These are phyloP conservation scores for Hydrochoerus hydrochaeris DNA, from an alignment of 2,113 vertebrate species.

Conservation along the genomic window DNA sequence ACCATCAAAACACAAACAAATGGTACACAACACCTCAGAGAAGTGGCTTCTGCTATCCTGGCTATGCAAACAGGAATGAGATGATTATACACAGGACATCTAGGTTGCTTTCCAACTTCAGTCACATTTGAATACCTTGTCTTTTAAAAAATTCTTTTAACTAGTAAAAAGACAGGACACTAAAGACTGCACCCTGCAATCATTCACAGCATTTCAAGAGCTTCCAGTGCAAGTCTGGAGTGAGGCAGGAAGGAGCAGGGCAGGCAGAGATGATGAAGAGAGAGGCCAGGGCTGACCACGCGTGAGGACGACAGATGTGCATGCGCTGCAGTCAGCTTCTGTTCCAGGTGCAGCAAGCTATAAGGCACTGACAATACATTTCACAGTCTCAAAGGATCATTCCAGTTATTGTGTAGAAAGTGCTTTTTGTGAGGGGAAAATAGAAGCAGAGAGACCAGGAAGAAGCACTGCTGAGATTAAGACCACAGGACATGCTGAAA, in stretches of 20 bases:
- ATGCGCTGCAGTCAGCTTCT: rapidly evolving
- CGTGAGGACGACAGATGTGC: neutral
- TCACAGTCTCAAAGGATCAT: neutral
- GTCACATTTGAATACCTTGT: neutral
- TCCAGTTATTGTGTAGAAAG: neutral
- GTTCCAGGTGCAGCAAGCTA: neutral
- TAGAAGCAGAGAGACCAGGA: neutral
- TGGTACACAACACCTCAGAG: rapidly evolving
- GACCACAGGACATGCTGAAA: neutral
- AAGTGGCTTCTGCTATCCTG: neutral
- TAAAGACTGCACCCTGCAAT: neutral
- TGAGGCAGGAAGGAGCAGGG: neutral
- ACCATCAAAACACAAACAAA: neutral
- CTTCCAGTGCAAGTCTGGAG: neutral
- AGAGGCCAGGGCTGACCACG: neutral
- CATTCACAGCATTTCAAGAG: neutral
- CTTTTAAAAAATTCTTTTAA: neutral
- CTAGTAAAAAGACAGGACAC: neutral
- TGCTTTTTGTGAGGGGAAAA: neutral
- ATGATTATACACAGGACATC: neutral
- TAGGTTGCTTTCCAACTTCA: neutral
- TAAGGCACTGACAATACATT: neutral
- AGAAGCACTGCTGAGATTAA: neutral
- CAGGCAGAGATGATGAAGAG: neutral
- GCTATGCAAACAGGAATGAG: neutral